A percentile compares a stretch with the other conserved stretches of the same genome.
These are phyloP conservation scores for Epistrophe grossulariae DNA, from an alignment of 2,888 invertebrate species.

Conservation along the genomic window DNA sequence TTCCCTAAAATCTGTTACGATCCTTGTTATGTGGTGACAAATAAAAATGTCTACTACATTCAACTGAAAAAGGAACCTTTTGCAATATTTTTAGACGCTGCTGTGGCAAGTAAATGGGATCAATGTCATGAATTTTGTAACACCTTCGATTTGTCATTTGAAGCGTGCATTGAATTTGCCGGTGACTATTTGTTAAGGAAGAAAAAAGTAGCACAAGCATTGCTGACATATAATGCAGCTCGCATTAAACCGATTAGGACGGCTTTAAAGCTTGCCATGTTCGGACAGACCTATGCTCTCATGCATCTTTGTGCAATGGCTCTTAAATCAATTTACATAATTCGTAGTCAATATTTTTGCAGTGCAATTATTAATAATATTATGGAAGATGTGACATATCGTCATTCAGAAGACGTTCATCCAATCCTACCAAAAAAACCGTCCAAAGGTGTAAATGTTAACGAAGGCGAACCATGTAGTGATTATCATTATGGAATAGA, in stretches of 20 bases:
- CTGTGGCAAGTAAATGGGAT: slow-evolving; percentile 80
- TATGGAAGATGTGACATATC: slow-evolving; percentile 80
- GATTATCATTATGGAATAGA: slow-evolving; percentile 82
- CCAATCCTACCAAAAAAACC: slow-evolving; percentile 78
- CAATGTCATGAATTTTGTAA: slow-evolving; percentile 84
- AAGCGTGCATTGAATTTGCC: slow-evolving; percentile 88
- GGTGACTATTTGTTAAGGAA: slow-evolving; percentile 92
- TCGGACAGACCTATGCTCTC: slow-evolving; percentile 83
- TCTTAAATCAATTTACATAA: slow-evolving; percentile 81
- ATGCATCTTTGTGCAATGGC: slow-evolving; percentile 84
- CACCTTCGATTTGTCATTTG: slow-evolving; percentile 83
- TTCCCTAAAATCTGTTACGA: slow-evolving; percentile 83
- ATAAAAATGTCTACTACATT: slow-evolving; percentile 83
- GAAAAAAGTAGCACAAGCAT: slow-evolving; percentile 90
- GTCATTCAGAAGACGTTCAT: slow-evolving; percentile 82
- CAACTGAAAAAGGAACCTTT: slow-evolving; percentile 83
- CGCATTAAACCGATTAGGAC: slow-evolving; percentile 85
- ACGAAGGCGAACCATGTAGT: slow-evolving; percentile 81
- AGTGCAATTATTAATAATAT: slow-evolving; percentile 80
- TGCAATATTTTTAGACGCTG: slow-evolving; percentile 82
- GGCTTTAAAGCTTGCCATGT: slow-evolving; percentile 84
- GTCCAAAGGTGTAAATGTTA: slow-evolving; percentile 76
- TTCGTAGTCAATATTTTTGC: slow-evolving; percentile 81
- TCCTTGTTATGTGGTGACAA: slow-evolving; percentile 83
- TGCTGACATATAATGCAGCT: slow-evolving; percentile 91